Percentiles rank a stretch among this genome's conserved stretches.
phyloP scores from a whole-genome alignment of 1,140 invertebrate genomes.

The Stenopsyche tienmushanensis region DNA sequence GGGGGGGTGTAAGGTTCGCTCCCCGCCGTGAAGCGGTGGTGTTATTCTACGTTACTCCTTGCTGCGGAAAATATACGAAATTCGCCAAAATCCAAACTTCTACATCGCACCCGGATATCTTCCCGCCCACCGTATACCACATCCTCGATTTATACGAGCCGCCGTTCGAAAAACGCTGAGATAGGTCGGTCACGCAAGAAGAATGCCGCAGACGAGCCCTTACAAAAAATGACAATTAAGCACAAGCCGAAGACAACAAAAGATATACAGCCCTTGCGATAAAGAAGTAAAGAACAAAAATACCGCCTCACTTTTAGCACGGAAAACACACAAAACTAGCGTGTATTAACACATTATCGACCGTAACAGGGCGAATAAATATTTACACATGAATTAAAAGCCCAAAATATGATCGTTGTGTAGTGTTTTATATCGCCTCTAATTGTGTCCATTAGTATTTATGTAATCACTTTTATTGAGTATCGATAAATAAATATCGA shows the following conservation, averaged over 20 bases:
- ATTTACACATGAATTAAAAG: no score
- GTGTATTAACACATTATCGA: no score
- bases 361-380: no score
- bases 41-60: conserved; percentile 22
- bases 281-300: neutral
- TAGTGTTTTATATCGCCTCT: no score
- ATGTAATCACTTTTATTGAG: no score
- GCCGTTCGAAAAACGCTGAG: neutral
- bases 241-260: neutral
- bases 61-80: conserved; percentile 21
- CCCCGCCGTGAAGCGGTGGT: conserved; percentile 20
- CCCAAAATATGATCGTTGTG: no score
- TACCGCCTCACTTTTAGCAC: no score
- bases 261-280: neutral
- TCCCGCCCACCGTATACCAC: neutral
- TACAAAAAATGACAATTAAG: conserved; percentile 2
- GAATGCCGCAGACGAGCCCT: neutral
- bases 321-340: no score
- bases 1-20: neutral
- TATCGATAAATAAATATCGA: no score
- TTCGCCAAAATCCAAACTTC: conserved; percentile 28
- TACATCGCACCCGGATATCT: conserved; percentile 22
- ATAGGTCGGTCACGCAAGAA: neutral
- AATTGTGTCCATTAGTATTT: no score
- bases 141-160: neutral